These are phyloP conservation scores for Lithophane semibrunnea DNA, from an alignment of 2,888 invertebrate genomes.

Conservation along the genomic window DNA sequence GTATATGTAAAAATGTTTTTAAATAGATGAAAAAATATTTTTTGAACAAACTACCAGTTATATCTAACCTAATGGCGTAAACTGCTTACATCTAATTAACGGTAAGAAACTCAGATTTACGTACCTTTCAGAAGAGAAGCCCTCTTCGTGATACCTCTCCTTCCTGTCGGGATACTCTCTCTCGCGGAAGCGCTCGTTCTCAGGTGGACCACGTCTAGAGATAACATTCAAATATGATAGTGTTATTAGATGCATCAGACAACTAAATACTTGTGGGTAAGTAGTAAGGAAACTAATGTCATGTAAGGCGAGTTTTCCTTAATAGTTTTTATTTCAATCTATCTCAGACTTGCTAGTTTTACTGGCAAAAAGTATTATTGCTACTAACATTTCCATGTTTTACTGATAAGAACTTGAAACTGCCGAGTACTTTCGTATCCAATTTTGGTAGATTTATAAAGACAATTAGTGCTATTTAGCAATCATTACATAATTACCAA, in stretches of 20 bases:
- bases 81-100: conserved; percentile 50
- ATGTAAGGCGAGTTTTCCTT: neutral
- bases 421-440: neutral
- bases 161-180: conserved; percentile 81
- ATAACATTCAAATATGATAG: conserved; percentile 3
- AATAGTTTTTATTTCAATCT: conserved; percentile 7
- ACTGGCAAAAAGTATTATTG: conserved; percentile 23
- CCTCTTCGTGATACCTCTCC: conserved; percentile 83
- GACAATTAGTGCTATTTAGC: neutral
- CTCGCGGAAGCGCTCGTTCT: conserved; percentile 79
- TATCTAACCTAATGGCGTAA: conserved; percentile 31
- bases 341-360: conserved; percentile 10
- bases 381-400: conserved; percentile 12
- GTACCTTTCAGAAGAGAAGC: conserved; percentile 81
- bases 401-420: conserved; percentile 27
- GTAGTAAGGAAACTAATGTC: neutral
- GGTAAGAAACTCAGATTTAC: conserved; percentile 45
- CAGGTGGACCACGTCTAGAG: conserved; percentile 79
- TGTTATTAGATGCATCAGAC: neutral
- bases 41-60: conserved; percentile 44
- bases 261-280: conserved; percentile 2
- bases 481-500: conserved; percentile 17
- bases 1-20: conserved; percentile 40
- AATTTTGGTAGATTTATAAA: conserved; percentile 8
- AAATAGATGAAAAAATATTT: conserved; percentile 40